These are phyloP conservation scores for Pachypeltis micranthus DNA, from an alignment of 1,140 invertebrate species.

Conservation along the genomic window DNA sequence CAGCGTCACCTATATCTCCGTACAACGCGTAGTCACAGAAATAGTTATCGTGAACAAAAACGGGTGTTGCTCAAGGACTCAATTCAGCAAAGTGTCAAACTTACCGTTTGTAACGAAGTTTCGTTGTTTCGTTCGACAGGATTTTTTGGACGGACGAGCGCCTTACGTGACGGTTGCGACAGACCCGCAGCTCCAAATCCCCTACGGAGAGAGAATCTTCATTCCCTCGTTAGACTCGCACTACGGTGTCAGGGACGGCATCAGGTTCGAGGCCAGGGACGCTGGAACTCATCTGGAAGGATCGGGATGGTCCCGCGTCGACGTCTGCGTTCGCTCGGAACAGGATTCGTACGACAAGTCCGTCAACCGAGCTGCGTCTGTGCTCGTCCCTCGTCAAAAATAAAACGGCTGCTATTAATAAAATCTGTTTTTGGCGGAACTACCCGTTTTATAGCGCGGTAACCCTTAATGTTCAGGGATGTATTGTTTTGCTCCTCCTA, in stretches of 20 bases:
- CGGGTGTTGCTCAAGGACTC: too few relatives aligned
- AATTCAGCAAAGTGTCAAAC: too few relatives aligned
- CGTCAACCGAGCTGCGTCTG: neutral
- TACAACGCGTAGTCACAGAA: too few relatives aligned
- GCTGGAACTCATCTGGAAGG: neutral
- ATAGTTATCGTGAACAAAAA: too few relatives aligned
- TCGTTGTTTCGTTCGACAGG: neutral
- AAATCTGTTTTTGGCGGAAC: too few relatives aligned
- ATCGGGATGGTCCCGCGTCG: neutral
- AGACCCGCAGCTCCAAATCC: neutral
- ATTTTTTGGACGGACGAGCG: neutral
- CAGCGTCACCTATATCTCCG: too few relatives aligned
- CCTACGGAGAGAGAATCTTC: neutral
- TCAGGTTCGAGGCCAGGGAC: neutral
- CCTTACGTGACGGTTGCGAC: neutral
- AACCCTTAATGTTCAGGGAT: too few relatives aligned
- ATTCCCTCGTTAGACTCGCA: neutral
- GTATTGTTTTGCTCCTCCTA: too few relatives aligned
- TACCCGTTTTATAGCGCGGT: too few relatives aligned
- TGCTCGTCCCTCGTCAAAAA: too few relatives aligned
- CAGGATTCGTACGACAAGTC: neutral
- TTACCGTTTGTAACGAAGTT: too few relatives aligned
- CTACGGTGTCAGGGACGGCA: neutral
- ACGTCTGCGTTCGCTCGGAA: neutral
- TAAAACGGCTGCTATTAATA: too few relatives aligned